phyloP scores from a whole-genome alignment of 2,797 vertebrate species.

The Ataeniobius toweri region DNA sequence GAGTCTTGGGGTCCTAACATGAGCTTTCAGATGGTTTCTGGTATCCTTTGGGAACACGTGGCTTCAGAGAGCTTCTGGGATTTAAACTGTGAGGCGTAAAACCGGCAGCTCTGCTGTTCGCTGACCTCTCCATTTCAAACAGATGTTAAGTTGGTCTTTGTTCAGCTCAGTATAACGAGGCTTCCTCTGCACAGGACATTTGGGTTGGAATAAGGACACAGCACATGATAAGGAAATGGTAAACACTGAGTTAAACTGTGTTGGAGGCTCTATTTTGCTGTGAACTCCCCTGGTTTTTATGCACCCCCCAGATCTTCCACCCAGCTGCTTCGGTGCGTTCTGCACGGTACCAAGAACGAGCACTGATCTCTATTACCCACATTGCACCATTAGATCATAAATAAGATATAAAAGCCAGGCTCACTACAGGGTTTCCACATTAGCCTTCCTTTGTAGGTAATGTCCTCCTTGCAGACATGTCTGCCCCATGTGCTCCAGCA shows the following conservation, averaged over 20 bases:
- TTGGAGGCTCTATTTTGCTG: conserved; percentile 74
- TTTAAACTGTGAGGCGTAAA: not conserved
- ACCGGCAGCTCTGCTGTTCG: not conserved
- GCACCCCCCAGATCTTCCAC: conserved; percentile 70
- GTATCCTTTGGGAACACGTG: not conserved
- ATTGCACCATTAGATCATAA: conserved; percentile 86
- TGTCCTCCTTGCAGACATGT: conserved; percentile 55
- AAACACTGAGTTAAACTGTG: not conserved
- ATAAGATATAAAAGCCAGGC: conserved; percentile 91
- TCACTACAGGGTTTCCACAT: conserved; percentile 89
- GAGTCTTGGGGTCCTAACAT: not conserved
- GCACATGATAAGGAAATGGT: not conserved
- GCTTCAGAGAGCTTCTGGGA: too few relatives aligned
- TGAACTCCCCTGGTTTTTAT: conserved; percentile 70
- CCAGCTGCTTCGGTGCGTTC: conserved; percentile 77
- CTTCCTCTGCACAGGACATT: not conserved
- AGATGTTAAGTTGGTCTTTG: not conserved
- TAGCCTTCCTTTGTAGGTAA: conserved; percentile 70
- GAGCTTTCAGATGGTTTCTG: not conserved
- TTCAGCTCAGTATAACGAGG: not conserved
- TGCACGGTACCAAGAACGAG: conserved; percentile 84
- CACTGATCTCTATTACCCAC: conserved; percentile 84
- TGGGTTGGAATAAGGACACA: not conserved
- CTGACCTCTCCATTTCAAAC: not conserved
- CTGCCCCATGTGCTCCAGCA: conserved; percentile 30